Percentiles rank a stretch among this genome's conserved stretches.
These are phyloP conservation scores for Pocota personata DNA, from an alignment of 2,888 invertebrate genomes.

Conservation along the genomic window DNA sequence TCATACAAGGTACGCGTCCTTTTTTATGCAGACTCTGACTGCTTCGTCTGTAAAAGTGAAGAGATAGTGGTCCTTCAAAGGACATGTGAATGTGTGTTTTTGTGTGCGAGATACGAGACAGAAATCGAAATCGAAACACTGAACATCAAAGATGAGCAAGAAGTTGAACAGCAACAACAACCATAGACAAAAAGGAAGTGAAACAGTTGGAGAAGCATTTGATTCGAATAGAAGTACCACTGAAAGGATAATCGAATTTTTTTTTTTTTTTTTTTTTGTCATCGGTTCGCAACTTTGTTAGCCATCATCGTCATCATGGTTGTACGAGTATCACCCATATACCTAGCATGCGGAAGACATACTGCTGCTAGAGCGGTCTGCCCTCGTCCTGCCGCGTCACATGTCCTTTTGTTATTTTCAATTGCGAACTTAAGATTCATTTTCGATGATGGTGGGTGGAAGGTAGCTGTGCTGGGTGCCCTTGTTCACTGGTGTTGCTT, in stretches of 20 bases:
- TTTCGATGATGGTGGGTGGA: constrained; percentile 29
- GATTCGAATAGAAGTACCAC: constrained; percentile 43
- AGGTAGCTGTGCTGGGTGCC: background rate
- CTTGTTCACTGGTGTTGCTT: constrained; percentile 42
- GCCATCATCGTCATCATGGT: constrained; percentile 61
- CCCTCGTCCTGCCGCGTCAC: constrained; percentile 22
- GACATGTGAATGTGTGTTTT: constrained; percentile 49
- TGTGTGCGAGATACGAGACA: constrained; percentile 34
- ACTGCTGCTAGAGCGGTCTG: background rate
- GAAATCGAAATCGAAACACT: constrained; percentile 61
- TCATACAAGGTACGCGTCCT: constrained; percentile 36
- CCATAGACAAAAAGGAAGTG: constrained; percentile 12
- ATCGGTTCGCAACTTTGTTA: constrained; percentile 67
- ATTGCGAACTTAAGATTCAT: constrained; percentile 68
- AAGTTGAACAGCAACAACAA: constrained; percentile 16
- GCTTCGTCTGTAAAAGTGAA: constrained; percentile 2
- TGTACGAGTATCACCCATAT: constrained; percentile 38
- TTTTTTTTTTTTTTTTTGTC: no score
- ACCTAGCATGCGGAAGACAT: constrained; percentile 19
- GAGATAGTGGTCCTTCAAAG: constrained; percentile 48
- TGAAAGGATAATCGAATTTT: constrained; percentile 67
- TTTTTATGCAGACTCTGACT: background rate
- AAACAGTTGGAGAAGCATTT: constrained; percentile 52
- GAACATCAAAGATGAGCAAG: constrained; percentile 56
- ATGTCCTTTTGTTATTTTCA: constrained; percentile 70